phyloP scores from a whole-genome alignment of 1,140 invertebrate genomes.

The Formica exsecta region DNA sequence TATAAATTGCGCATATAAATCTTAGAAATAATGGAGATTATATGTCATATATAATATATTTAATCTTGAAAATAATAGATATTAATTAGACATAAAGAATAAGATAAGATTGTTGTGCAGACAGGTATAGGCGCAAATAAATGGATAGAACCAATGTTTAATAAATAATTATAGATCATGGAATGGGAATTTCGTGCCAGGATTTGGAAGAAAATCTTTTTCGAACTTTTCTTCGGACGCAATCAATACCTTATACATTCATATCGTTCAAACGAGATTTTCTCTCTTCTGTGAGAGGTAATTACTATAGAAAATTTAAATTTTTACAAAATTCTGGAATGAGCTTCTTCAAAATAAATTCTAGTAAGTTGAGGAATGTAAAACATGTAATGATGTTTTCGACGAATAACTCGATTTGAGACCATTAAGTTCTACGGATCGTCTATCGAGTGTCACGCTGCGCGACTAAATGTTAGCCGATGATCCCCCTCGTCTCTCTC shows the following conservation, averaged over 20 bases:
- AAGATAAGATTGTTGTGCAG: slow-evolving; percentile 18
- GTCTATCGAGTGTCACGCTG: not conserved
- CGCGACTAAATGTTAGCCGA: slow-evolving; percentile 16
- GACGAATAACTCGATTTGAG: slow-evolving; percentile 26
- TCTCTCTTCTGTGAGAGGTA: not conserved
- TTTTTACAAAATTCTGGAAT: slow-evolving; percentile 21
- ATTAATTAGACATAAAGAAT: not conserved
- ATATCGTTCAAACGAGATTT: not conserved
- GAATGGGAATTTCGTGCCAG: slow-evolving; percentile 10
- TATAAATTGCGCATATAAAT: not conserved
- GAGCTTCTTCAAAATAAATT: slow-evolving; percentile 11
- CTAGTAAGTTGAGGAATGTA: not conserved
- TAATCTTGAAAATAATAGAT: slow-evolving; percentile 14
- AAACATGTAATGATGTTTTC: slow-evolving; percentile 8
- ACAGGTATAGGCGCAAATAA: slow-evolving; percentile 8
- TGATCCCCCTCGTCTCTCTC: slow-evolving; percentile 5
- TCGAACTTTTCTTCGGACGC: not conserved
- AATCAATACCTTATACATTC: not conserved
- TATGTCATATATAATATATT: too few relatives aligned
- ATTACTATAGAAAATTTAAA: slow-evolving; percentile 17
- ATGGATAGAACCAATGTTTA: not conserved
- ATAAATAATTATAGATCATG: not conserved
- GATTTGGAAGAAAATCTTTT: slow-evolving; percentile 28
- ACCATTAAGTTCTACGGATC: not conserved
- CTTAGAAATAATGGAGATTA: slow-evolving; percentile 13